A percentile compares a stretch with the other conserved stretches of the same genome.
Evolutionary conservation across 2,113 vertebrate genomes (phyloP).

Genomic region (Climacteris rufus): DNA sequence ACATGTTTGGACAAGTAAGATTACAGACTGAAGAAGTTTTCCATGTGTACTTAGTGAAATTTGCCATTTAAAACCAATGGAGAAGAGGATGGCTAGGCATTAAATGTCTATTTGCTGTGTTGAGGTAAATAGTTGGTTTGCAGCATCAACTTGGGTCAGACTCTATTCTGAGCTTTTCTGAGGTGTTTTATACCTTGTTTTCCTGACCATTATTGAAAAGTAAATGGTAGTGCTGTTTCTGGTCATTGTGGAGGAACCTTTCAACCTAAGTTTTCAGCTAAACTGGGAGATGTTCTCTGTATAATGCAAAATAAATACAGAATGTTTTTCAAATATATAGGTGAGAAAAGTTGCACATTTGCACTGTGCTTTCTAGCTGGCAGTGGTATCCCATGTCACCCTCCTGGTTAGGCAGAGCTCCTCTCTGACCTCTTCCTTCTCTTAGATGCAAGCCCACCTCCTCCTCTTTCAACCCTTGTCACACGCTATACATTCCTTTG

Average conservation of each 20-base stretch:
- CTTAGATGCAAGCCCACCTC: background rate
- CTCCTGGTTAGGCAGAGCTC: background rate
- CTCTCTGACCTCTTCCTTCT: background rate
- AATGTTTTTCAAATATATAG: background rate
- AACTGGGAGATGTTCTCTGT: background rate
- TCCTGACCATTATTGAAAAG: background rate
- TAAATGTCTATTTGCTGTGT: rapidly evolving
- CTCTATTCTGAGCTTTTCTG: background rate
- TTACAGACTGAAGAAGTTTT: background rate
- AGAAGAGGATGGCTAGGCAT: background rate
- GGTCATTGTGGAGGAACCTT: background rate
- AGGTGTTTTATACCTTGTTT: background rate
- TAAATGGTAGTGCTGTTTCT: background rate
- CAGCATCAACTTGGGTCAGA: background rate
- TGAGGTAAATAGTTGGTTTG: background rate
- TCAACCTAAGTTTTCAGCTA: background rate
- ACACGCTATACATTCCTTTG: background rate
- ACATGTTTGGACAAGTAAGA: background rate
- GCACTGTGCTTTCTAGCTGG: background rate
- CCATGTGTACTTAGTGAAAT: background rate
- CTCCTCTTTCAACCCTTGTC: rapidly evolving
- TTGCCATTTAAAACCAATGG: background rate
- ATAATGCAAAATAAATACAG: background rate
- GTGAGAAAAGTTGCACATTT: background rate
- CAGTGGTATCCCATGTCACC: background rate